Evolutionary conservation across 2,888 invertebrate genomes (phyloP), one percentile per base, ranked within the genome.

Genomic region (Myopa tessellatipennis): DNA sequence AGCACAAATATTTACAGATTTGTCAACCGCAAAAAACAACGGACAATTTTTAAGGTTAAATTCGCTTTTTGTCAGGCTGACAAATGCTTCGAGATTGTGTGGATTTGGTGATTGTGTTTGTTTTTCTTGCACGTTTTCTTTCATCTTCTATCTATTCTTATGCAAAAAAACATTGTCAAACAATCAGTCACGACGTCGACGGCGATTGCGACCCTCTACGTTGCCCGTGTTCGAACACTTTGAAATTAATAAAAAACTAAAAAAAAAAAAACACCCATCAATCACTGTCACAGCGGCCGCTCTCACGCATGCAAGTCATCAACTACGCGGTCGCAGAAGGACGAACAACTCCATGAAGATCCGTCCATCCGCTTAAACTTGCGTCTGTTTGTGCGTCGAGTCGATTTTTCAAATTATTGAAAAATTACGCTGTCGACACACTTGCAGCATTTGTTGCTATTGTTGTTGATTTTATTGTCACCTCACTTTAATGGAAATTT

Each of bases 171-270:
- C 40, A 70, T 26, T 34, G 73, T 14, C 72, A 10, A 55, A 36
- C 52, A 74, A 65, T 74, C 63, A 65, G 63, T 74, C 63, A 65
- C 12, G 70, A 50, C 4, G 36, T 50, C 36, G 74, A 26, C 74
- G 68, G 14, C 55, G 70, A 55, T 34, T 52, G 12, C 73, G 74
- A 74, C 58, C 74, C 52, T 67, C 68, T 40, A 16, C 74, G 74
- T 68, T n/a, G 74, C 40, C 34, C 3, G 68, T 68, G 74, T 67
- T 67, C 52, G 58, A 60, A 67, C 45, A 45, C 68, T 74, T 67
- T 55, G 55, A 74, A 74, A 74, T 68, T 68, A 74, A 74, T 74
- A 74, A 74, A 68, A 58, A 52, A 74, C 45, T 45, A 10, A 6
- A 45, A 45, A 45, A 3, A 3, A 65, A 18, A 16, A 4, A 26